Base-by-base conservation (phyloP, 2,888 invertebrate genomes). In the Plagodis pulveraria region DNA sequence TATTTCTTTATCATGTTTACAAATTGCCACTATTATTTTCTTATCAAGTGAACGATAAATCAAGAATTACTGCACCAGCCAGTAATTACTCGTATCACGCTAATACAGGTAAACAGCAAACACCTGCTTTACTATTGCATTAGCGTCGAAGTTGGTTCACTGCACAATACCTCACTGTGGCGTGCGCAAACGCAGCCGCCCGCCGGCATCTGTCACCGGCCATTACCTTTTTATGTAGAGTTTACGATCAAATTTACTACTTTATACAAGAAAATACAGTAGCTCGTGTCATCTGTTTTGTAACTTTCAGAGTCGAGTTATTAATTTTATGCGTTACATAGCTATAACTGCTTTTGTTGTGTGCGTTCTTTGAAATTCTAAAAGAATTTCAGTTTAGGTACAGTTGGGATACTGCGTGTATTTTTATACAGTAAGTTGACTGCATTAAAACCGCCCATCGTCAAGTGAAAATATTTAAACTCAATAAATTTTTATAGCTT, bases 401-500 rank as follows among this genome's bases (percentile, higher is more conserved):
- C 6, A 56, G 52, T 52, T 61, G 45, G n/a, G 35, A 10, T 61
- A 52, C 60, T 56, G 56, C 36, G 56, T 67, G 62, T 66, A 58
- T 51, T 32, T 41, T 38, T 49, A 52, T 56, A 56, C 9, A 6
- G 64, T 50, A 65, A 68, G 67, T 68, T 67, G 64, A 68, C 63
- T 48, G 63, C 65, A 58, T 58, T 53, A 64, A 75, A 70, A 68
- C 75, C 80, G 77, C 79, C 81, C 77, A 80, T 79, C 74, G 72
- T 72, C 70, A 72, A 81, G 78, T 83, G 81, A 83, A 85, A 86
- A 87, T 87, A 87, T 87, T 89, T 87, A 86, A 83, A 82, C 78
- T 77, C 83, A 72, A 83, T 88, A 84, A 84, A 79, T 79, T 83
- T 88, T 88, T 87, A 87, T 81, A 78, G 81, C 76, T 56, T 67